Evolutionary conservation across 2,888 invertebrate species (phyloP), one percentile per base, ranked within the genome.

Genomic region (Scelioninae gen. 1): DNA sequence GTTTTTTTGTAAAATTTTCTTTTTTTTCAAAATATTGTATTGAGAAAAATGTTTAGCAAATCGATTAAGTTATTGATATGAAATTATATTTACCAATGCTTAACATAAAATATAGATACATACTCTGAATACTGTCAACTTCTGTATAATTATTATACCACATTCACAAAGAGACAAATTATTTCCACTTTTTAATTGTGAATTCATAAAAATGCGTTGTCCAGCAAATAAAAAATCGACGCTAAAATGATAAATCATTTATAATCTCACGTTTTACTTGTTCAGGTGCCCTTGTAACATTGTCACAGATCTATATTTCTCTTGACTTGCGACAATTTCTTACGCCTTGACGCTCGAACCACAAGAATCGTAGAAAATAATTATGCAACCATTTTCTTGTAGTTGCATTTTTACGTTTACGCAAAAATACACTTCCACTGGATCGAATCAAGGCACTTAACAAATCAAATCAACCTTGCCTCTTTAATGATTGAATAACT

Each of bases 351-450:
- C 68, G 56, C 11, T 66, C 65, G 40, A 65, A 43, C 58, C 65
- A 40, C 65, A 53, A 74, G 71, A 82, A 76, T 72, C 71, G 71
- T 75, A 63, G 75, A 81, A 81, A 71, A 81, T 75, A 69, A 75
- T 81, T 81, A 76, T 81, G 75, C 69, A 81, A 76, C 13, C 40
- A 47, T 77, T 77, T 82, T 77, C 82, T 82, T 82, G 82, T 63
- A n/a, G 53, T n/a, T 8, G 60, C 58, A 81, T 80, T 71, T 81
- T 81, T 76, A 76, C 60, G 15, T 72, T 76, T 66, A 49, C 71
- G 76, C 76, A 81, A 81, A 81, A 81, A 81, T 81, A 60, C 65
- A 71, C 71, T 81, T 81, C 69, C 76, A 81, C 53, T 65, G 71
- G 81, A 76, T 76, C 71, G 75, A 69, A 80, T 80, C 74, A 81